Conservation (phyloP, 1,140 invertebrate genomes). For the Calliphora vicina region DNA sequence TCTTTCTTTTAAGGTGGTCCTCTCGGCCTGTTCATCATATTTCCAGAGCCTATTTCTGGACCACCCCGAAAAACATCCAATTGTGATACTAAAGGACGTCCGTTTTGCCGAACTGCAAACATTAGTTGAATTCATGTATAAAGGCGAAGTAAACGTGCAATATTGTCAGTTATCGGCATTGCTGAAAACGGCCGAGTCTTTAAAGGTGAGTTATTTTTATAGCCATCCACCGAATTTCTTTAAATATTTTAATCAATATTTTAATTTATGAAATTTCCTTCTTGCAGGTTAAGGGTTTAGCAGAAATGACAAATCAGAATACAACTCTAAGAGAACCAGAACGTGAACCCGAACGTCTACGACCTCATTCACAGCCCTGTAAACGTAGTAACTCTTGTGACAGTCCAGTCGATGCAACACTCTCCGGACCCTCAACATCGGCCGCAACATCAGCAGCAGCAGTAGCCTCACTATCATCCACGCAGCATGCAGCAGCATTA, state of each 20-base stretch:
- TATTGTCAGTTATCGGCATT: conserved; percentile 90
- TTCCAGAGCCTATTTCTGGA: conserved; percentile 90
- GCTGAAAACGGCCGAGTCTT: conserved; percentile 90
- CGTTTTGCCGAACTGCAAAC: conserved; percentile 87
- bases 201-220: conserved; percentile 70
- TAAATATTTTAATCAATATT: background rate
- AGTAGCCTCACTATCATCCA: conserved; percentile 37
- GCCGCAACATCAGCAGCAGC: conserved; percentile 42
- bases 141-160: conserved; percentile 93
- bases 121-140: conserved; percentile 96
- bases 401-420: conserved; percentile 40
- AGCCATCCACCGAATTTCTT: background rate
- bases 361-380: conserved; percentile 58
- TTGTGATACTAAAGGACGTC: conserved; percentile 93
- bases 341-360: conserved; percentile 60
- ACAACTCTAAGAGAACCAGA: conserved; percentile 65
- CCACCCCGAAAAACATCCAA: conserved; percentile 89
- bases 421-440: conserved; percentile 40
- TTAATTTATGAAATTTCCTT: too few species aligned
- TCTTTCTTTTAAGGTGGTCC: conserved; percentile 71
- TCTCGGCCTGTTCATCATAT: conserved; percentile 94
- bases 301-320: conserved; percentile 87
- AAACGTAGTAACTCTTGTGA: conserved; percentile 41
- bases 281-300: conserved; percentile 80
- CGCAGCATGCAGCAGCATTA: conserved; percentile 39